A percentile compares a stretch with the other conserved stretches of the same genome.
Conservation (phyloP, 2,888 invertebrate genomes). For the Xestobium rufovillosum region DNA sequence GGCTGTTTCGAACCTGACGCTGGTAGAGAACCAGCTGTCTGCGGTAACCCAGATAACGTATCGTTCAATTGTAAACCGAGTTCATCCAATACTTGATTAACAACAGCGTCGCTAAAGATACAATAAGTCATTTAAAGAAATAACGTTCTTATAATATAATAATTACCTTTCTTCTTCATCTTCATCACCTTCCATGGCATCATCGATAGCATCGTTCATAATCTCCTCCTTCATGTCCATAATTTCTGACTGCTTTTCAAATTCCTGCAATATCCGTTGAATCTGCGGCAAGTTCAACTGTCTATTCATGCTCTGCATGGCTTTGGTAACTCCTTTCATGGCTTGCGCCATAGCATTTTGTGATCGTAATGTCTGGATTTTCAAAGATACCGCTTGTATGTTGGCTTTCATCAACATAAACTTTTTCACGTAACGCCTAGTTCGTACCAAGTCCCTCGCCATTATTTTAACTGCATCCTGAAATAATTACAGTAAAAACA, state of each 20-base stretch:
- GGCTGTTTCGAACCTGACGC: conserved; percentile 55
- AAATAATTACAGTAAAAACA: conserved; percentile 8
- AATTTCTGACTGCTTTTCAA: conserved; percentile 98
- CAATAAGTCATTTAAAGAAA: conserved; percentile 3
- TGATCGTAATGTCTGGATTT: conserved; percentile 94
- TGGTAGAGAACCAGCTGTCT: conserved; percentile 52
- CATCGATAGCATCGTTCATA: conserved; percentile 99
- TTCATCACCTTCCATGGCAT: conserved; percentile 97
- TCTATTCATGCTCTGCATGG: conserved; percentile 97
- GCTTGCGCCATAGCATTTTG: conserved; percentile 99
- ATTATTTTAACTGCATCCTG: conserved; percentile 99
- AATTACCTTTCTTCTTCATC: conserved; percentile 92
- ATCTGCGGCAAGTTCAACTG: conserved; percentile 97
- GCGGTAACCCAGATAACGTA: conserved; percentile 82
- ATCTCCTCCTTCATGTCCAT: conserved; percentile 99
- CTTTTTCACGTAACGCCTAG: conserved; percentile 91
- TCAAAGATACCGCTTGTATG: conserved; percentile 94
- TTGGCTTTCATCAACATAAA: conserved; percentile 99
- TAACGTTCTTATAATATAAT: background rate
- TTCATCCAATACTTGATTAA: conserved; percentile 94
- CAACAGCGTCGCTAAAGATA: conserved; percentile 76
- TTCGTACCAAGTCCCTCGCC: conserved; percentile 97
- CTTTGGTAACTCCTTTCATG: conserved; percentile 97
- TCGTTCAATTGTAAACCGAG: conserved; percentile 92
- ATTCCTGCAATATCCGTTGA: conserved; percentile 93